Percentiles rank a stretch among this genome's conserved stretches.
Conservation (phyloP, 2,888 invertebrate genomes). For the Notodonta ziczac region DNA sequence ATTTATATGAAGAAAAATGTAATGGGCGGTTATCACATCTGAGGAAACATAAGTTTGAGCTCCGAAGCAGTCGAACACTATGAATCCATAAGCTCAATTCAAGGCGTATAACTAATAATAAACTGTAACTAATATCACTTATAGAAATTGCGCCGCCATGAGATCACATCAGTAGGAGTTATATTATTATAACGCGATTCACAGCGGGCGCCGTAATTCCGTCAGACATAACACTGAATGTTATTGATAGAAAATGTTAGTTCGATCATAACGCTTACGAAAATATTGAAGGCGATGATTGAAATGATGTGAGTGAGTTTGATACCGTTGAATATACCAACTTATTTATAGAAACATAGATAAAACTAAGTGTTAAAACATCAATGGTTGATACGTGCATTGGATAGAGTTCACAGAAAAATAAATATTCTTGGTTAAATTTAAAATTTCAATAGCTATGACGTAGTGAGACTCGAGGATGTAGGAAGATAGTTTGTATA, state of each 20-base stretch:
- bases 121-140: slow-evolving; percentile 40
- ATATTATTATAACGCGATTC: slow-evolving; percentile 61
- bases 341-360: slow-evolving; percentile 36
- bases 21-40: too few relatives aligned
- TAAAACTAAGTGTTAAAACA: slow-evolving; percentile 22
- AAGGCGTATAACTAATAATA: slow-evolving; percentile 20
- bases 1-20: too few relatives aligned
- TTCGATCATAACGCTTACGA: slow-evolving; percentile 48
- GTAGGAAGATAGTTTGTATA: too few relatives aligned
- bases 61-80: too few relatives aligned
- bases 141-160: slow-evolving; percentile 45
- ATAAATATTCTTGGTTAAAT: background rate
- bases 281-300: slow-evolving; percentile 43
- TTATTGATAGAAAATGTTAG: slow-evolving; percentile 56
- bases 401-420: background rate
- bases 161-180: slow-evolving; percentile 66
- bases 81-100: too few relatives aligned
- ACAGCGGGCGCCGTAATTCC: slow-evolving; percentile 65
- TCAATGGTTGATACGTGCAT: slow-evolving; percentile 13
- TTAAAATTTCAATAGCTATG: too few relatives aligned
- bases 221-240: slow-evolving; percentile 53
- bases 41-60: too few relatives aligned
- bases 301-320: slow-evolving; percentile 32
- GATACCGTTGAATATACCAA: slow-evolving; percentile 16
- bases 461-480: too few relatives aligned